Evolutionary conservation across 2,113 vertebrate species (phyloP).

Genomic region (Caracal caracal): DNA sequence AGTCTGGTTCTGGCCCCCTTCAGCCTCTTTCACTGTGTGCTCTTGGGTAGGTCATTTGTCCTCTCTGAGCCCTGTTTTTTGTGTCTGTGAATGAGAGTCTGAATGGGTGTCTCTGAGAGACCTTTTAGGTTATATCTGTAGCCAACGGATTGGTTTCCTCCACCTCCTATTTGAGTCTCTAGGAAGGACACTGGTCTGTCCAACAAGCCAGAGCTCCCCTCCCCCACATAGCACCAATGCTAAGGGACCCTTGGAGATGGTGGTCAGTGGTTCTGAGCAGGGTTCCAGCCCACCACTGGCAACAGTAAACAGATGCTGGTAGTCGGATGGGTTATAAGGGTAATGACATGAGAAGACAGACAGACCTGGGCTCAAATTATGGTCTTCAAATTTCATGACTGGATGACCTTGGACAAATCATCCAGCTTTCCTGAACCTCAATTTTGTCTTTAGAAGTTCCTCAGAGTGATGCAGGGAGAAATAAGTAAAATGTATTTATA

Average conservation of each 20-base stretch:
- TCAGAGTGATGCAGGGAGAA: not conserved
- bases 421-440: not conserved
- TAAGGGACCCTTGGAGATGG: fast-evolving
- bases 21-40: not conserved
- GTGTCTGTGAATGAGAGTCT: not conserved
- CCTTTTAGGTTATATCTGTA: not conserved
- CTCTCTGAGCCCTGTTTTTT: not conserved
- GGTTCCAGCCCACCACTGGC: not conserved
- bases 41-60: not conserved
- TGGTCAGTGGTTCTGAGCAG: not conserved
- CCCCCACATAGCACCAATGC: not conserved
- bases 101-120: not conserved
- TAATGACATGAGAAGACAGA: not conserved
- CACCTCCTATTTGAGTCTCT: not conserved
- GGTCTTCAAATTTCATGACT: not conserved
- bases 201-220: not conserved
- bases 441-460: not conserved
- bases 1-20: not conserved
- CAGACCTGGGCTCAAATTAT: not conserved
- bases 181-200: not conserved
- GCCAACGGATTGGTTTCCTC: not conserved
- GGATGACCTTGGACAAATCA: not conserved
- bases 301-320: not conserved
- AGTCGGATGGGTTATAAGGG: not conserved
- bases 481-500: not conserved